Base-by-base conservation (phyloP, 2,113 vertebrate genomes). In the Myocastor coypus region DNA sequence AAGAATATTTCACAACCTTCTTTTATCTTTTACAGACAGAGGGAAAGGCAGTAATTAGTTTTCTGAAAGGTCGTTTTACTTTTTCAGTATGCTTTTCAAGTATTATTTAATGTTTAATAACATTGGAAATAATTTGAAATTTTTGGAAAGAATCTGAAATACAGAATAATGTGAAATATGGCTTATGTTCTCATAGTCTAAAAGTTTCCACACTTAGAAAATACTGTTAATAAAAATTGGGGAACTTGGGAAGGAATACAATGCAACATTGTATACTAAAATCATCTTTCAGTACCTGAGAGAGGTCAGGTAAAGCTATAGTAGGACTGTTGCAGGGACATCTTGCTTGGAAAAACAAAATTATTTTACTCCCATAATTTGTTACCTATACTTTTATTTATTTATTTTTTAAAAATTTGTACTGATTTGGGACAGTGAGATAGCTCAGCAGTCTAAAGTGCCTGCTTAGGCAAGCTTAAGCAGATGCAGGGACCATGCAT, bases 91-190 rank as follows among this genome's bases (percentile, higher is more conserved):
- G 32, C 13, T 28, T 96, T 87, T 92, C 42, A 95, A 78, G 73
- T 87, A 30, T 30, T 92, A n/a, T 78, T 94, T 71, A 59, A 64
- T 78, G 3, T 46, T 84, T 91, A 86, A 55, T 86, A 89, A 92
- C 17, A 59, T 59, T 80, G 81, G 32, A 88, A 78, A 68, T 90
- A 81, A 52, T 30, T 89, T 19, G 30, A 66, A 64, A 28, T 64
- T 17, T 89, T 40, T 96, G 11, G 30, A 95, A 95, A 95, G 30
- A 85, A n/a, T 87, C 64, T 90, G n/a, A 96, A 89, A 90, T 42
- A 89, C 10, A 92, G 30, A 78, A 77, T 55, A 90, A 95, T 5
- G 52, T 80, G 5, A 80, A 24, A 17, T 13, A 77, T 86, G 24
- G 57, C 55, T 89, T 94, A 64, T 64, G 77, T 68, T 66, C 40